phyloP scores from a whole-genome alignment of 1,140 invertebrate species.

The Lepidurus apus region DNA sequence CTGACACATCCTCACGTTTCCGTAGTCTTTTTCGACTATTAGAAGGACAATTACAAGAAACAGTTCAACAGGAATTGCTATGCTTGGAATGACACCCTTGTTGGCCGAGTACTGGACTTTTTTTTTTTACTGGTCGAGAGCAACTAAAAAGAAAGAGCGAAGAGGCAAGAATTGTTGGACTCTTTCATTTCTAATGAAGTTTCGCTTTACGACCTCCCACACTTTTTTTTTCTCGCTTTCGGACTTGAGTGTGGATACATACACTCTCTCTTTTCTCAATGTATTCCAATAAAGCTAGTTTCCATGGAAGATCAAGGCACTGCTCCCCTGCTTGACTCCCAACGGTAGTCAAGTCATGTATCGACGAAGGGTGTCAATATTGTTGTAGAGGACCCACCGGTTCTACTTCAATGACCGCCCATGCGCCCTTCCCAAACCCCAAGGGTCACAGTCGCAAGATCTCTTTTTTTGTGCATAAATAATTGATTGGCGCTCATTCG shows the following conservation, averaged over 20 bases:
- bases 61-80: slow-evolving; percentile 9
- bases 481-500: neutral
- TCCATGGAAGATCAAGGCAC: slow-evolving; percentile 8
- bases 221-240: neutral
- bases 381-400: neutral
- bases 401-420: slow-evolving; percentile 9
- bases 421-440: neutral
- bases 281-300: slow-evolving; percentile 16
- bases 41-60: slow-evolving; percentile 15
- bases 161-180: neutral
- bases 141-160: neutral
- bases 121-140: neutral
- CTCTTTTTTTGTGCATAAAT: neutral
- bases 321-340: neutral
- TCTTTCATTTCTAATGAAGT: slow-evolving; percentile 12
- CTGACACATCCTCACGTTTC: slow-evolving; percentile 9
- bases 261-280: neutral
- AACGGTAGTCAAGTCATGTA: neutral
- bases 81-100: neutral
- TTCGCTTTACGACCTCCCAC: neutral
- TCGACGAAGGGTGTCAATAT: slow-evolving; percentile 21
- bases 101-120: neutral
- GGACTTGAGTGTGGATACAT: neutral
- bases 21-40: neutral
- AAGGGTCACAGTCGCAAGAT: neutral